A percentile compares a stretch with the other conserved stretches of the same genome.
These are phyloP conservation scores for Gopherus evgoodei DNA, from an alignment of 2,113 vertebrate species.

Conservation along the genomic window DNA sequence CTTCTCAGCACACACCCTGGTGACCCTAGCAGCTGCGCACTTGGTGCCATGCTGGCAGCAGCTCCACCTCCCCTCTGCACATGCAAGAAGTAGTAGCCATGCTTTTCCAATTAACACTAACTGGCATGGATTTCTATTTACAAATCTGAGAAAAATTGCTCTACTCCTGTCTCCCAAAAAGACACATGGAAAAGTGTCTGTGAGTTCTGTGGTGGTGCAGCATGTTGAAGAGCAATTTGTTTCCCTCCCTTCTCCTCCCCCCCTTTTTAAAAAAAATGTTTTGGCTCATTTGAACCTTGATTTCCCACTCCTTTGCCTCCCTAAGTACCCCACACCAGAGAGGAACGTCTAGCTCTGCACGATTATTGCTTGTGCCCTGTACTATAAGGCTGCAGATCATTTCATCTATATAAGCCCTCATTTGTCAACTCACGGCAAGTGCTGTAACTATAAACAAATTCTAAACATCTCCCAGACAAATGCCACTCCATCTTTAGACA, in stretches of 20 bases:
- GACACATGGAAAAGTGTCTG: neutral
- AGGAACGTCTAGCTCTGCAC: neutral
- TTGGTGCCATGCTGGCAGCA: neutral
- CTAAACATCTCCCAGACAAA: conserved; percentile 59
- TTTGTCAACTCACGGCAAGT: conserved; percentile 51
- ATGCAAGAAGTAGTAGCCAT: neutral
- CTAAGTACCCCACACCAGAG: neutral
- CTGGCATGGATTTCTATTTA: neutral
- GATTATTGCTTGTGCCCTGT: conserved; percentile 21
- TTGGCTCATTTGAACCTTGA: neutral
- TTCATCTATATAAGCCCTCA: conserved; percentile 54
- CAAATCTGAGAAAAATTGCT: neutral
- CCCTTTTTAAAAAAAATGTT: neutral
- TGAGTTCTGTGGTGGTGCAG: neutral
- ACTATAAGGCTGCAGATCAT: conserved; percentile 55
- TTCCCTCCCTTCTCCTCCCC: neutral
- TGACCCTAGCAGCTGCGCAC: neutral
- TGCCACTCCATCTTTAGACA: conserved; percentile 58
- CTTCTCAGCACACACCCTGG: neutral
- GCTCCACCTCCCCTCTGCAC: neutral
- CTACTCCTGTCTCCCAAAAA: neutral
- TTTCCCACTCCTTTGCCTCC: conserved; percentile 1
- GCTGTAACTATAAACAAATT: conserved; percentile 34
- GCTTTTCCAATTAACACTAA: neutral
- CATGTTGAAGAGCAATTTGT: neutral